phyloP scores from a whole-genome alignment of 2,888 invertebrate species.

The Drosophila subsilvestris region DNA sequence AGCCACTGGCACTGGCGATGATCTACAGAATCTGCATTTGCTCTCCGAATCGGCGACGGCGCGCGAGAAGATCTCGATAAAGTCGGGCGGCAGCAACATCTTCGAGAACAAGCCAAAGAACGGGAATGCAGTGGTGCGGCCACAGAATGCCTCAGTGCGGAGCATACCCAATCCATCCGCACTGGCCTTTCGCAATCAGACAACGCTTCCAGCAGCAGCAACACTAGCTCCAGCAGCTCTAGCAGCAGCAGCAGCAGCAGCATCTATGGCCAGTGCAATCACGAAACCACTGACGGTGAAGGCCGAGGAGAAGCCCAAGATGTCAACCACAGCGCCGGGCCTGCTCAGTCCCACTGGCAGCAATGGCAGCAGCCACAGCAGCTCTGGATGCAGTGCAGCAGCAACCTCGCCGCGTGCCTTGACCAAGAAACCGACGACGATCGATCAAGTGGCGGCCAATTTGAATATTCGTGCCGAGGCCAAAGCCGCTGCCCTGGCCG shows the following conservation, averaged over 20 bases:
- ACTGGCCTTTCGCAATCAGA: slow-evolving; percentile 85
- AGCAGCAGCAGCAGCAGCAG: slow-evolving; percentile 44
- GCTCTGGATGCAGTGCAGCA: slow-evolving; percentile 32
- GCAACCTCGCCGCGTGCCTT: slow-evolving; percentile 64
- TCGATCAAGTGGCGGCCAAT: slow-evolving; percentile 84
- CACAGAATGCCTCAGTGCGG: slow-evolving; percentile 86
- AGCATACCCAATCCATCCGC: slow-evolving; percentile 88
- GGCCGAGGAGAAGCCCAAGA: slow-evolving; percentile 47
- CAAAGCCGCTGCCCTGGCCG: slow-evolving; percentile 74
- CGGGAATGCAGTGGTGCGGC: slow-evolving; percentile 77
- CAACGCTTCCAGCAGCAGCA: slow-evolving; percentile 62
- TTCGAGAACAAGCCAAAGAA: slow-evolving; percentile 79
- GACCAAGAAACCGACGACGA: slow-evolving; percentile 81
- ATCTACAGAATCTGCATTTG: slow-evolving; percentile 86
- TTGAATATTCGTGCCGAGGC: slow-evolving; percentile 82
- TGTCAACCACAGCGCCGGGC: slow-evolving; percentile 11
- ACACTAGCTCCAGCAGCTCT: slow-evolving; percentile 40
- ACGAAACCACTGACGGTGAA: slow-evolving; percentile 32
- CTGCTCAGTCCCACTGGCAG: slow-evolving; percentile 52
- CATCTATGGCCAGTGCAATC: slow-evolving; percentile 12
- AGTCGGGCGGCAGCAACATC: slow-evolving; percentile 51
- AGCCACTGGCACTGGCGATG: slow-evolving; percentile 60
- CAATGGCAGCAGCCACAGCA: slow-evolving; percentile 29
- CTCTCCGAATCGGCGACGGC: slow-evolving; percentile 84
- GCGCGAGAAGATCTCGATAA: slow-evolving; percentile 83